Evolutionary conservation across 2,888 invertebrate genomes (phyloP), one percentile per base, ranked within the genome.

Genomic region (Palloptera scutellata): DNA sequence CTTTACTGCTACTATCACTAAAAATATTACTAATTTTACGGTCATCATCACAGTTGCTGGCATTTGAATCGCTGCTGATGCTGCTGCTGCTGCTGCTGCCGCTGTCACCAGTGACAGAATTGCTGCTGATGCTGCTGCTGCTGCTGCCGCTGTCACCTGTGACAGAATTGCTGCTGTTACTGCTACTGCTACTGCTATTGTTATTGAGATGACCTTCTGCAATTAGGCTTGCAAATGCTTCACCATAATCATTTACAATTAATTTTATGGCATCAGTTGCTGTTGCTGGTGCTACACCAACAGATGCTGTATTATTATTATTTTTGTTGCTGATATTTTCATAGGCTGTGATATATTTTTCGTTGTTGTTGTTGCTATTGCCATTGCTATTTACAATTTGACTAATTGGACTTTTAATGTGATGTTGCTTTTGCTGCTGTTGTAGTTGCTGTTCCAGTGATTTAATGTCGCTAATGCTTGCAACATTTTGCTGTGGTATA

Each of bases 161-260:
- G 12, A 45, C 61, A 45, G 19, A 3, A 48, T 48, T 48, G 8
- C 15, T 48, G 4, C 6, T 48, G 8, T 8, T 48, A 4, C 51
- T 48, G 12, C 53, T 53, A 66, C 20, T 70, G 58, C n/a, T 65
- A 60, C 6, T 66, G 67, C 43, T 61, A 53, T 30, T 66, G 67
- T 15, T 59, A 54, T 41, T 66, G 54, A 65, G 62, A 42, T 52
- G 61, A 15, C 63, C 66, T 45, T 55, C 66, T 13, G 66, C 67
- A 43, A 69, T 70, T 58, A 76, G 70, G 67, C 73, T 73, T 51
- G 72, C 73, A 70, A 77, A 75, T 66, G 75, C 77, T 72, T 78
- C 76, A 70, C 70, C 75, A 70, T 76, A 78, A 72, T 78, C 78
- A 72, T 74, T 78, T 70, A 77, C 71, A 68, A 78, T 75, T 69